Percentiles rank a stretch among this genome's conserved stretches.
Evolutionary conservation across 2,888 invertebrate species (phyloP).

Genomic region (Tuta absoluta): DNA sequence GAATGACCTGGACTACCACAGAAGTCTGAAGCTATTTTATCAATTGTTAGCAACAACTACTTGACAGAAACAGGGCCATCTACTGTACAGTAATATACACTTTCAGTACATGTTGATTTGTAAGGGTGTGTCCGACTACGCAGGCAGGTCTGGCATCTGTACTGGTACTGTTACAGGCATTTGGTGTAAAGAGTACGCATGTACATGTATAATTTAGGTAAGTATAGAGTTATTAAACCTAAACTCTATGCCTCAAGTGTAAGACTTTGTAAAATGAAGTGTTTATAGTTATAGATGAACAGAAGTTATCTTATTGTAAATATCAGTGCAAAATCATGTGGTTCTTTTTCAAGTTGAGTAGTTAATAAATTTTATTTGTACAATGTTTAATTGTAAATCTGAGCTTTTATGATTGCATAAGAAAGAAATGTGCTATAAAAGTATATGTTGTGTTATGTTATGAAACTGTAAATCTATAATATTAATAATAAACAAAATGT

Average conservation of each 20-base stretch:
- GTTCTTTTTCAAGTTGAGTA: not conserved
- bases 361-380: conserved; percentile 62
- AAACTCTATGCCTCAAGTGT: too few species aligned
- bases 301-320: not conserved
- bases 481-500: conserved; percentile 73
- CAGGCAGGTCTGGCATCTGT: too few species aligned
- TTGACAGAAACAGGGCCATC: not conserved
- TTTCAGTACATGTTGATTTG: not conserved
- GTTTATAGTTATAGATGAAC: too few species aligned
- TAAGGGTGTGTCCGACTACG: not conserved
- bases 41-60: conserved; percentile 33
- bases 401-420: conserved; percentile 58
- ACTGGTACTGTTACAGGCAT: too few species aligned
- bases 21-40: conserved; percentile 14
- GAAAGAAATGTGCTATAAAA: conserved; percentile 45
- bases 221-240: too few species aligned
- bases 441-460: conserved; percentile 74
- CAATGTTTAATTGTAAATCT: conserved; percentile 68
- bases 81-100: not conserved
- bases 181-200: too few species aligned
- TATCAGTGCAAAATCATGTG: not conserved
- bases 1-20: not conserved
- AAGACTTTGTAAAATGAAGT: too few species aligned
- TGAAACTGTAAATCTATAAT: conserved; percentile 49
- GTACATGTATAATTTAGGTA: too few species aligned